phyloP scores from a whole-genome alignment of 2,113 vertebrate genomes.

The Serinus canaria region DNA sequence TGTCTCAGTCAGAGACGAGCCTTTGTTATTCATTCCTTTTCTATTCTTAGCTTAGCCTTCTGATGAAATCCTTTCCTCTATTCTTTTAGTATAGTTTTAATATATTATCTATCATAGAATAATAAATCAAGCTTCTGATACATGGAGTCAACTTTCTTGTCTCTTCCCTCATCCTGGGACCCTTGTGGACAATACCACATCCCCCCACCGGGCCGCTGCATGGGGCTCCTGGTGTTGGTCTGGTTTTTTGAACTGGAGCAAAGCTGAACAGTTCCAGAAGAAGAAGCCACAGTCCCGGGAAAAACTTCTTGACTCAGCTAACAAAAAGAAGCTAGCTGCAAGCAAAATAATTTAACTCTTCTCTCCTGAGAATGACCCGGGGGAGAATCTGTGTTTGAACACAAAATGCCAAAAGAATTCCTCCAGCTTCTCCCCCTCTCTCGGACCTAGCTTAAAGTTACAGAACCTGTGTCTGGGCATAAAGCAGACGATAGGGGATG shows the following conservation, averaged over 20 bases:
- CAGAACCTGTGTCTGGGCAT: background rate
- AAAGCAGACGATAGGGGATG: background rate
- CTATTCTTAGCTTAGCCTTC: too few relatives aligned
- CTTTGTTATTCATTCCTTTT: too few relatives aligned
- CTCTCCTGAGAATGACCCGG: background rate
- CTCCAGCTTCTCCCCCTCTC: fast-evolving
- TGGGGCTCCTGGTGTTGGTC: too few relatives aligned
- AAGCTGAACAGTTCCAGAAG: background rate
- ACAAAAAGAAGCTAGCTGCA: background rate
- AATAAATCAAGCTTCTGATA: too few relatives aligned
- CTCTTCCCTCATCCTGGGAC: too few relatives aligned
- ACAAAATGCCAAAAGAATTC: background rate
- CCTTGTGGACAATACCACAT: too few relatives aligned
- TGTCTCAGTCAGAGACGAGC: too few relatives aligned
- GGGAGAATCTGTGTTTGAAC: background rate
- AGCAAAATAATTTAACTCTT: background rate
- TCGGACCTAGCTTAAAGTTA: background rate
- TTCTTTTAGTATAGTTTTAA: too few relatives aligned
- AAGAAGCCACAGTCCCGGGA: background rate
- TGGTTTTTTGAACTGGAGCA: background rate
- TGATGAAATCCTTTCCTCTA: too few relatives aligned
- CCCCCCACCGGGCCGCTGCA: fast-evolving
- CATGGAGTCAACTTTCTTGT: too few relatives aligned
- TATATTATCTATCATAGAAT: too few relatives aligned
- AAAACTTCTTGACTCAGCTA: background rate